A percentile compares a stretch with the other conserved stretches of the same genome.
These are phyloP conservation scores for Lissocephala sabroskyi DNA, from an alignment of 2,888 invertebrate species.

Conservation along the genomic window DNA sequence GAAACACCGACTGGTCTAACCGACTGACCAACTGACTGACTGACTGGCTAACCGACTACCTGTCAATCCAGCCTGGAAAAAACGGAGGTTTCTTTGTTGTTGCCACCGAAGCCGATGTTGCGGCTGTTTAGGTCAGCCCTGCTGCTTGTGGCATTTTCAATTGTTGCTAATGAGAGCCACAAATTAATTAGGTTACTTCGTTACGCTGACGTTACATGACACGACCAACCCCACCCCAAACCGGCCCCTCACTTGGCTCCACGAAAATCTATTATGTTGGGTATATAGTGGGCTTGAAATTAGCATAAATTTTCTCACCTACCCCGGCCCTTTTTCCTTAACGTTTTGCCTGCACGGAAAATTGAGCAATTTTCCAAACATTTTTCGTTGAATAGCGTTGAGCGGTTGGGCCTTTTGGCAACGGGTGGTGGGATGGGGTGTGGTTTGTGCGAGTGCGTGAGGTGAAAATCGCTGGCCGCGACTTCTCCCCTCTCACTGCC, in stretches of 20 bases:
- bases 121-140: too few species aligned
- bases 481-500: slow-evolving; percentile 1
- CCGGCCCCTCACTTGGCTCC: not conserved
- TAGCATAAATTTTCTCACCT: slow-evolving; percentile 47
- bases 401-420: slow-evolving; percentile 9
- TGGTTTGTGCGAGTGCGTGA: slow-evolving; percentile 8
- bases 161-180: slow-evolving; percentile 64
- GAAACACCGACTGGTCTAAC: too few species aligned
- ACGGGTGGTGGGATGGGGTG: too few species aligned
- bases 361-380: slow-evolving; percentile 59
- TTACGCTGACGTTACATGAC: slow-evolving; percentile 41
- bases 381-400: slow-evolving; percentile 35
- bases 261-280: too few species aligned
- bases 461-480: slow-evolving; percentile 25
- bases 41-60: too few species aligned
- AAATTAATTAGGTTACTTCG: slow-evolving; percentile 66
- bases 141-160: slow-evolving; percentile 53
- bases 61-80: too few species aligned
- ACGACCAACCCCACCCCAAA: too few species aligned
- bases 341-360: slow-evolving; percentile 42
- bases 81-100: too few species aligned
- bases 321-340: slow-evolving; percentile 18
- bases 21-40: not conserved
- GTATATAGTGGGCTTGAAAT: slow-evolving; percentile 24
- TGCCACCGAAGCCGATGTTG: too few species aligned